phyloP scores from a whole-genome alignment of 2,888 invertebrate genomes.

The Psylliodes chrysocephalus region DNA sequence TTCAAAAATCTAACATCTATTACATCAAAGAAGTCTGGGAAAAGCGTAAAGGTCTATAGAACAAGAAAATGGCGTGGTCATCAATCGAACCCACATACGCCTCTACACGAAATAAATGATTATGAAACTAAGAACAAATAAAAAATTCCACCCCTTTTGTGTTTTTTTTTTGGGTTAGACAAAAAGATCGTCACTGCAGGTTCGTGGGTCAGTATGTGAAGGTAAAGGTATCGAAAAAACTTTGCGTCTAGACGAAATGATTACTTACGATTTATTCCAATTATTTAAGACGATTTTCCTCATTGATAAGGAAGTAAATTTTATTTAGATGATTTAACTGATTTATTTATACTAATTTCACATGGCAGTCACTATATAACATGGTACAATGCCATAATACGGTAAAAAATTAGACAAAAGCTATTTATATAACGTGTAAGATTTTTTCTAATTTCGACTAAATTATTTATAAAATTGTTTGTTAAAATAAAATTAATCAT shows the following conservation, averaged over 20 bases:
- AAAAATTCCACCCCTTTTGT: slow-evolving; percentile 29
- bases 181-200: background rate
- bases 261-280: background rate
- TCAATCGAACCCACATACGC: slow-evolving; percentile 33
- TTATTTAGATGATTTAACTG: too few relatives aligned
- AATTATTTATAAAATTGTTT: too few relatives aligned
- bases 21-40: slow-evolving; percentile 17
- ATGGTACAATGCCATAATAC: too few relatives aligned
- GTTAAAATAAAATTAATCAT: too few relatives aligned
- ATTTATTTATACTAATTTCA: too few relatives aligned
- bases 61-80: slow-evolving; percentile 33
- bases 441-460: too few relatives aligned
- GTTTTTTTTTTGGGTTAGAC: slow-evolving; percentile 5
- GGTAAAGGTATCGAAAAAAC: background rate
- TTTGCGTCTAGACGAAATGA: background rate
- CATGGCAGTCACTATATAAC: too few relatives aligned
- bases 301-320: too few relatives aligned
- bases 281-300: too few relatives aligned
- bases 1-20: slow-evolving; percentile 17
- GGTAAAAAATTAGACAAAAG: too few relatives aligned
- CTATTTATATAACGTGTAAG: too few relatives aligned
- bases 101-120: slow-evolving; percentile 28
- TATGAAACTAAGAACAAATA: slow-evolving; percentile 26
- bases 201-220: background rate
- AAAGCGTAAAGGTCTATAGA: slow-evolving; percentile 7